phyloP scores from a whole-genome alignment of 1,140 invertebrate species.

The Cyclargus thomasi region DNA sequence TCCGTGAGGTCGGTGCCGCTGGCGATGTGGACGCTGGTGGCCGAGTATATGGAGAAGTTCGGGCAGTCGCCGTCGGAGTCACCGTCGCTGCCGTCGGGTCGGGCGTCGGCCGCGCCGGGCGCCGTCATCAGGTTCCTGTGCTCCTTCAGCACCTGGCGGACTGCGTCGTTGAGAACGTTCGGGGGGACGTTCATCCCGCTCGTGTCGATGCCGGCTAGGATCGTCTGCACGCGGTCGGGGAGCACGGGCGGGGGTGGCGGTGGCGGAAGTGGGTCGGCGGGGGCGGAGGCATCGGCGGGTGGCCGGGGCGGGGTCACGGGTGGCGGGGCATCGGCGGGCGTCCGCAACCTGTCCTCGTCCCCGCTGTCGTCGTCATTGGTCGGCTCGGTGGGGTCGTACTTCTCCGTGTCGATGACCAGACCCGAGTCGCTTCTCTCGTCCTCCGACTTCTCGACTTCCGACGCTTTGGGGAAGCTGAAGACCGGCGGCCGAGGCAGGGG shows the following conservation, averaged over 20 bases:
- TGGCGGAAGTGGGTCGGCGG: conserved; percentile 21
- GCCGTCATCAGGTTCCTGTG: conserved; percentile 47
- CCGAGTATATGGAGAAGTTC: conserved; percentile 88
- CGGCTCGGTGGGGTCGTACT: conserved; percentile 81
- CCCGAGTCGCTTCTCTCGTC: conserved; percentile 80
- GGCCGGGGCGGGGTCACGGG: conserved; percentile 19
- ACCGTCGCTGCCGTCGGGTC: conserved; percentile 58
- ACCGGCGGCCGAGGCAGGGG: conserved; percentile 76
- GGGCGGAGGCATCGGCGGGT: conserved; percentile 20
- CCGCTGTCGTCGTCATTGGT: conserved; percentile 73
- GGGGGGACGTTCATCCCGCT: conserved; percentile 43
- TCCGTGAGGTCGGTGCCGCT: conserved; percentile 61
- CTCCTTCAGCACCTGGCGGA: conserved; percentile 58
- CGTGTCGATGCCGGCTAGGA: conserved; percentile 40
- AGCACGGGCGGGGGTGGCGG: conserved; percentile 18
- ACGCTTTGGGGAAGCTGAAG: conserved; percentile 68
- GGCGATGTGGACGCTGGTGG: conserved; percentile 84
- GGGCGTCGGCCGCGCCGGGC: conserved; percentile 22
- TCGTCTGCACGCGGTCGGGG: conserved; percentile 29
- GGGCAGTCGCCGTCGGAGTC: conserved; percentile 84
- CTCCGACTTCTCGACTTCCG: conserved; percentile 60
- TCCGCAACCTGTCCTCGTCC: conserved; percentile 36
- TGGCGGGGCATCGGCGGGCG: conserved; percentile 14
- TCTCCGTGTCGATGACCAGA: conserved; percentile 79
- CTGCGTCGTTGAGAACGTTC: conserved; percentile 52